These are phyloP conservation scores for Cotesia vestalis DNA, from an alignment of 1,140 invertebrate genomes.

Conservation along the genomic window DNA sequence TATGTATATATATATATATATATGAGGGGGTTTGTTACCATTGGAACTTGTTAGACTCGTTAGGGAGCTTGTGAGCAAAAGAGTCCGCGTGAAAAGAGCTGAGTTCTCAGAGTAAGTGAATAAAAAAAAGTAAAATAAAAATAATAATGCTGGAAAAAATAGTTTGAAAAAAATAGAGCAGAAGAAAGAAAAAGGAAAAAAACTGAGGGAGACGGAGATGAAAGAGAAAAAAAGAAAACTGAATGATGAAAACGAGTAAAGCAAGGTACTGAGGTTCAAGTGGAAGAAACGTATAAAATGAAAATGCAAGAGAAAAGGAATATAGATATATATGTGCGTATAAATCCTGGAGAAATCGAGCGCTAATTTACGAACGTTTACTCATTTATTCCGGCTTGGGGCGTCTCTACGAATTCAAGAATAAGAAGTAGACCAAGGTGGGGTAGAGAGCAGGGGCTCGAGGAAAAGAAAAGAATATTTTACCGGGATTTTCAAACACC, in stretches of 20 bases:
- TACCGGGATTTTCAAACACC: too few species aligned
- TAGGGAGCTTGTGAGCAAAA: slow-evolving; percentile 1
- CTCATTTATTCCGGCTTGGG: slow-evolving; percentile 43
- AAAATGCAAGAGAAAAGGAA: background rate
- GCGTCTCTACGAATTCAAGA: slow-evolving; percentile 41
- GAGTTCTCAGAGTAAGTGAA: slow-evolving; percentile 1
- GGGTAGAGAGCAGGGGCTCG: too few species aligned
- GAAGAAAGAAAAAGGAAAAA: too few species aligned
- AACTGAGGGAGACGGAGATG: too few species aligned
- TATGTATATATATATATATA: background rate
- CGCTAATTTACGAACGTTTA: slow-evolving; percentile 39
- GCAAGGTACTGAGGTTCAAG: too few species aligned
- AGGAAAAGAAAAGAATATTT: too few species aligned
- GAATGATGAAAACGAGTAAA: too few species aligned
- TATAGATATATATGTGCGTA: background rate
- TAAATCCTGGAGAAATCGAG: slow-evolving; percentile 25
- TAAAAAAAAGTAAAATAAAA: slow-evolving; percentile 6
- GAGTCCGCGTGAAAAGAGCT: background rate
- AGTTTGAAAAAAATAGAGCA: too few species aligned
- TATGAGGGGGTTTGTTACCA: background rate
- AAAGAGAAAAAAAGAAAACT: too few species aligned
- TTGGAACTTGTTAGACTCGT: slow-evolving; percentile 7
- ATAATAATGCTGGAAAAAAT: slow-evolving; percentile 1
- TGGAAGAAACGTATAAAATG: background rate
- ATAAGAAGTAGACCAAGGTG: slow-evolving; percentile 13